Conservation (phyloP, 1,140 invertebrate species). For the Daktulosphaira vitifoliae region DNA sequence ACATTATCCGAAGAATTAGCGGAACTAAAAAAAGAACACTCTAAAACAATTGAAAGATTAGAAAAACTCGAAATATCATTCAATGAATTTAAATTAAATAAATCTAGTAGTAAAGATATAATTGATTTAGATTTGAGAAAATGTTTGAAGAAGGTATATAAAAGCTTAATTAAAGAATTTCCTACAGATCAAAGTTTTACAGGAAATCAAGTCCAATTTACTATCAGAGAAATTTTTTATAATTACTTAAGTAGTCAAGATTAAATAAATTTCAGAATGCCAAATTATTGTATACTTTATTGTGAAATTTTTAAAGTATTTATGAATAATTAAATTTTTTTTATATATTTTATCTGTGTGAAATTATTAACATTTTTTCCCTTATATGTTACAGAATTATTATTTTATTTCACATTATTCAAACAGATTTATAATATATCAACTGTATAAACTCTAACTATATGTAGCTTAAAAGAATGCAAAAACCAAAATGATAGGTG, state of each 20-base stretch:
- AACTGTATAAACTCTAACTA: too few relatives aligned
- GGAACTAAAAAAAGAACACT: conserved; percentile 3
- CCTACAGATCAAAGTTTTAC: conserved; percentile 23
- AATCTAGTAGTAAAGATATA: neutral
- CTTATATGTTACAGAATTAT: too few relatives aligned
- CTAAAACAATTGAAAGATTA: conserved; percentile 17
- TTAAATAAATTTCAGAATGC: too few relatives aligned
- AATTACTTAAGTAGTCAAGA: neutral
- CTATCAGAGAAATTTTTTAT: conserved; percentile 12
- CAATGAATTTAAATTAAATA: neutral
- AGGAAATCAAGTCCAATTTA: conserved; percentile 10
- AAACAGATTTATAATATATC: too few relatives aligned
- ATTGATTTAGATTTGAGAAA: neutral
- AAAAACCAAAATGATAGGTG: too few relatives aligned
- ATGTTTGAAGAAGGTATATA: neutral
- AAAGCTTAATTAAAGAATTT: conserved; percentile 5
- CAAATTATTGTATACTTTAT: too few relatives aligned
- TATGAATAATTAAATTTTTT: too few relatives aligned
- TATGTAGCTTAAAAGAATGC: too few relatives aligned
- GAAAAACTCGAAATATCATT: conserved; percentile 13
- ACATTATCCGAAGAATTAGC: conserved; percentile 4
- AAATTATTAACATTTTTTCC: too few relatives aligned
- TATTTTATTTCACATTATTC: too few relatives aligned
- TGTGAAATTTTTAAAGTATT: too few relatives aligned
- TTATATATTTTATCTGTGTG: too few relatives aligned